Evolutionary conservation across 1,140 invertebrate species (phyloP).

Genomic region (Danaus plexippus): DNA sequence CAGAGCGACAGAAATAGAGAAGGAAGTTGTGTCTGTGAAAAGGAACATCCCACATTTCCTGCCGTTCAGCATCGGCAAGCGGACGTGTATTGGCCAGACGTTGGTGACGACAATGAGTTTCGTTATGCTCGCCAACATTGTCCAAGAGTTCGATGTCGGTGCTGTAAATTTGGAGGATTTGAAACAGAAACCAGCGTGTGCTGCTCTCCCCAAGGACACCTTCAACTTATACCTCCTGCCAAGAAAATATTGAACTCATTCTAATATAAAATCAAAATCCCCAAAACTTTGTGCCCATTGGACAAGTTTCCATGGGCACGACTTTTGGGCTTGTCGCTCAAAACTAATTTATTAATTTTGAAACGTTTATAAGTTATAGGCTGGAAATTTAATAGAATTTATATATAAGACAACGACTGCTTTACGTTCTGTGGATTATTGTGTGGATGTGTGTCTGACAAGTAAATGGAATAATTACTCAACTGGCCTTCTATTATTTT

Average conservation of each 20-base stretch:
- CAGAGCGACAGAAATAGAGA: slow-evolving; percentile 38
- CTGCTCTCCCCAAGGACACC: slow-evolving; percentile 79
- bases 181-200: slow-evolving; percentile 75
- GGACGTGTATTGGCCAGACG: slow-evolving; percentile 91
- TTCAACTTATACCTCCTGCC: slow-evolving; percentile 75
- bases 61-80: slow-evolving; percentile 88
- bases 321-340: slow-evolving; percentile 4
- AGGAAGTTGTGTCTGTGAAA: slow-evolving; percentile 54
- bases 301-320: neutral
- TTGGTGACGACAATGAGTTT: slow-evolving; percentile 84
- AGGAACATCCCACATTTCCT: slow-evolving; percentile 81
- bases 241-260: slow-evolving; percentile 50
- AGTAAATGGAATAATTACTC: too few relatives aligned
- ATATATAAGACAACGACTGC: slow-evolving; percentile 2
- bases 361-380: slow-evolving; percentile 2
- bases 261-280: slow-evolving; percentile 14
- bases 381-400: neutral
- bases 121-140: slow-evolving; percentile 79
- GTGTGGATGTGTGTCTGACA: slow-evolving; percentile 2
- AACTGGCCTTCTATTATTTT: too few relatives aligned
- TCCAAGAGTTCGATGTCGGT: slow-evolving; percentile 82
- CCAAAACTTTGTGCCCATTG: slow-evolving; percentile 9
- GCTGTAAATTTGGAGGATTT: slow-evolving; percentile 71
- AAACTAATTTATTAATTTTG: slow-evolving; percentile 7
- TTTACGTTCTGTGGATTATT: slow-evolving; percentile 1